A percentile compares a stretch with the other conserved stretches of the same genome.
These are phyloP conservation scores for Horisme vitalbata DNA, from an alignment of 2,888 invertebrate species.

Conservation along the genomic window DNA sequence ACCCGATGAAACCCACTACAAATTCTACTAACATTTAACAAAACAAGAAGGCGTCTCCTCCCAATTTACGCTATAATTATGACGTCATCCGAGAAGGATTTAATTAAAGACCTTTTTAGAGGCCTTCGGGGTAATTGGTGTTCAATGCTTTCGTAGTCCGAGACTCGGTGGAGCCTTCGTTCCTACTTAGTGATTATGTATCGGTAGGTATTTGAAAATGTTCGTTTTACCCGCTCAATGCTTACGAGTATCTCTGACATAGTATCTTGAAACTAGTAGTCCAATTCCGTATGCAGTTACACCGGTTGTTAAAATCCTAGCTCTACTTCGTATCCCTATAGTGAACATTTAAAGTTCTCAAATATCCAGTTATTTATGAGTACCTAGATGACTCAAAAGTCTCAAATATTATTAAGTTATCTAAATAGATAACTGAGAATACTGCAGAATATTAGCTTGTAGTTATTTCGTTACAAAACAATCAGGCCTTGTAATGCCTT, in stretches of 20 bases:
- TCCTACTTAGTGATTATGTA: conserved; percentile 70
- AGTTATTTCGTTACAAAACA: no score
- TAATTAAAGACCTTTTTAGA: conserved; percentile 79
- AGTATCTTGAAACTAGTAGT: neutral
- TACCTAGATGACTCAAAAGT: no score
- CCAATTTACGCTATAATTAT: conserved; percentile 80
- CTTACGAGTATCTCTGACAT: conserved; percentile 25
- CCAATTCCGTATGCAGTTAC: no score
- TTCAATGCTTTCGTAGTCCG: conserved; percentile 81
- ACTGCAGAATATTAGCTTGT: no score
- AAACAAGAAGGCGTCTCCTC: conserved; percentile 73
- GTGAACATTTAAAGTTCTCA: no score
- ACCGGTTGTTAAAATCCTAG: no score
- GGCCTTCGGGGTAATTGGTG: conserved; percentile 77
- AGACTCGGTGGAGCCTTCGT: conserved; percentile 60
- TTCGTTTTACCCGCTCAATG: conserved; percentile 42
- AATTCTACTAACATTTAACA: conserved; percentile 71
- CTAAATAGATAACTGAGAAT: no score
- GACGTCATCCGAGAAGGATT: conserved; percentile 82
- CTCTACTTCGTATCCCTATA: no score
- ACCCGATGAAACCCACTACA: conserved; percentile 20
- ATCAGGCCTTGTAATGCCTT: no score
- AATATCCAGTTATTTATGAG: no score
- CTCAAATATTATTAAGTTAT: no score
- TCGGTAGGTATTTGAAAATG: conserved; percentile 48